These are phyloP conservation scores for Nestor notabilis DNA, from an alignment of 2,113 vertebrate species.

Conservation along the genomic window DNA sequence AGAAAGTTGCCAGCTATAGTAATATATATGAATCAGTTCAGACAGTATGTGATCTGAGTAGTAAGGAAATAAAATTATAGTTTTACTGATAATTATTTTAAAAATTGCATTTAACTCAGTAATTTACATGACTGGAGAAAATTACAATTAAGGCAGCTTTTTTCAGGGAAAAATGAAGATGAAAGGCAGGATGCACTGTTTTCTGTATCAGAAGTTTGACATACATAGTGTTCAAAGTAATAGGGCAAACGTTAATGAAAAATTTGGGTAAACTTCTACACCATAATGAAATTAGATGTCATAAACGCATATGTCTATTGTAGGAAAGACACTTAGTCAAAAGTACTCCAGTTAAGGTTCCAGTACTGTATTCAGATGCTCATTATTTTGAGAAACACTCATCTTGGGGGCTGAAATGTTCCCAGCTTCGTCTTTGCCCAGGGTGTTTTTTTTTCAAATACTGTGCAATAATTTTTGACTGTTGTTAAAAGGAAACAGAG, in stretches of 20 bases:
- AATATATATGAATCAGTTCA: neutral
- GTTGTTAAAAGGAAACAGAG: neutral
- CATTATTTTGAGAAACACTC: constrained; percentile 24
- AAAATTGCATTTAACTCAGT: neutral
- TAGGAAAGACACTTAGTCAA: neutral
- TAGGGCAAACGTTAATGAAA: neutral
- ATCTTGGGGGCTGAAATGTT: neutral
- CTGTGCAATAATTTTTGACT: neutral
- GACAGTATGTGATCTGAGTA: neutral
- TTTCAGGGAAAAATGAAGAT: neutral
- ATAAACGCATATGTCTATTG: neutral
- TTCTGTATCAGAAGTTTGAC: neutral
- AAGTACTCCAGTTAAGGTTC: neutral
- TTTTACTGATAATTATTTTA: neutral
- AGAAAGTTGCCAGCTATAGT: neutral
- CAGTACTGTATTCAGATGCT: constrained; percentile 5
- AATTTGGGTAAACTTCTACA: neutral
- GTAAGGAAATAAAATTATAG: neutral
- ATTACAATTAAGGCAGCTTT: neutral
- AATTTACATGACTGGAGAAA: neutral
- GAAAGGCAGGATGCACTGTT: neutral
- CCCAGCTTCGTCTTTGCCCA: constrained; percentile 15
- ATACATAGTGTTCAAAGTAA: neutral
- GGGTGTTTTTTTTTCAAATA: neutral
- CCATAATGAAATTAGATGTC: neutral